Conservation (phyloP, 2,113 vertebrate species). For the Amblyopsis rosae region DNA sequence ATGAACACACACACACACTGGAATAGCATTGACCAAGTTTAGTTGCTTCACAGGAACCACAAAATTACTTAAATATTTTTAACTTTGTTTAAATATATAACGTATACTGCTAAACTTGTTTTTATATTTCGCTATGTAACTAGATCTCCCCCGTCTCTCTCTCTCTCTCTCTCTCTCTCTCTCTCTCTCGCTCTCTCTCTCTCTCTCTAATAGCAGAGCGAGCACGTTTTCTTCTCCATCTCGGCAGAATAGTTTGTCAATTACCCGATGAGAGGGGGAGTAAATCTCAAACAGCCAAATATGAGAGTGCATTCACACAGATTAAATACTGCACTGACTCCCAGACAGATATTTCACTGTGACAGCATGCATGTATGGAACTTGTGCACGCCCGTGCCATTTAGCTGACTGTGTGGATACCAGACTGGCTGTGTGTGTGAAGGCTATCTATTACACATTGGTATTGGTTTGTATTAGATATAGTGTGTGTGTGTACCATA, state of each 20-base stretch:
- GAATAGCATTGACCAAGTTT: no score
- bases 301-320: conserved; percentile 47
- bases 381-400: conserved; percentile 8
- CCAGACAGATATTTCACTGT: conserved; percentile 50
- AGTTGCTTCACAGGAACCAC: no score
- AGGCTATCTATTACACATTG: conserved; percentile 4
- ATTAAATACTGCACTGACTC: conserved; percentile 54
- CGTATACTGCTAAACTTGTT: background rate
- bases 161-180: conserved; percentile 3
- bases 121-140: background rate
- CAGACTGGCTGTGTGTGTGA: background rate
- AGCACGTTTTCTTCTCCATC: conserved; percentile 43
- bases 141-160: background rate
- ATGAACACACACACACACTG: no score
- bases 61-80: no score
- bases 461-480: conserved; percentile 24
- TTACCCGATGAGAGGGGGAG: conserved; percentile 53
- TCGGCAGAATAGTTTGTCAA: conserved; percentile 55
- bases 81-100: no score
- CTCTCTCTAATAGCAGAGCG: conserved; percentile 3
- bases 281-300: conserved; percentile 62
- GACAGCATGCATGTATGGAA: conserved; percentile 19
- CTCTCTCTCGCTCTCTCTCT: background rate
- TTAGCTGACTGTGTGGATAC: background rate
- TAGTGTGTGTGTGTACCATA: conserved; percentile 7